Evolutionary conservation across 2,888 invertebrate genomes (phyloP), one percentile per base, ranked within the genome.

Genomic region (Drosophila quasianomalipes): DNA sequence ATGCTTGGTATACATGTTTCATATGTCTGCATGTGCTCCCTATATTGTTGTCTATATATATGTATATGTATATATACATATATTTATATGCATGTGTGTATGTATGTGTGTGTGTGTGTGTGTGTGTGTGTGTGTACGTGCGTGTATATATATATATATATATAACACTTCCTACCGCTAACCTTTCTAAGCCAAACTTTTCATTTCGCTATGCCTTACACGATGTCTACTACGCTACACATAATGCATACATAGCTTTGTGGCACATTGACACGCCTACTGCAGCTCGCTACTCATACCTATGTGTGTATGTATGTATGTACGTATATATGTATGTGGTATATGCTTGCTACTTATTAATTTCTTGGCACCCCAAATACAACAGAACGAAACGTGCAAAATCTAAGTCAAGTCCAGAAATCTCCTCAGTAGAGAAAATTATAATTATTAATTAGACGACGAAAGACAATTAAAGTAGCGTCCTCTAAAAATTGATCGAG

Each of bases 21-120:
- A 82, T 87, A 84, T 84, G 85, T 83, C 61, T 83, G 79, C 84
- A 85, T 47, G 87, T 85, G 87, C 85, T 85, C 84, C 84, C 87
- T 82, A 85, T 82, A 68, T 53, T 64, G 69, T 65, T 53, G 69
- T 65, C 47, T 79, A 52, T 33, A 19, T 39, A 47, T 53, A 52
- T 61, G 28, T 71, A 19, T 74, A 6, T 61, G 6, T 60, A 2
- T 61, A 19, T 60, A 44, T 64, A 4, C 26, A 19, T 37, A 44
- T 61, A 4, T 79, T 79, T 81, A 79, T 87, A 83, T 84, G 83
- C 82, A 61, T 83, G 81, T 85, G 73, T 26, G 82, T 85, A 76
- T 33, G 19, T 39, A 33, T 57, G 35, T 61, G n/a, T 65, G n/a
- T 74, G 2, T 58, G 7, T 49, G 31, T 65, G 16, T 69, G 1